These are phyloP conservation scores for Sula dactylatra DNA, from an alignment of 2,113 vertebrate species.

Conservation along the genomic window DNA sequence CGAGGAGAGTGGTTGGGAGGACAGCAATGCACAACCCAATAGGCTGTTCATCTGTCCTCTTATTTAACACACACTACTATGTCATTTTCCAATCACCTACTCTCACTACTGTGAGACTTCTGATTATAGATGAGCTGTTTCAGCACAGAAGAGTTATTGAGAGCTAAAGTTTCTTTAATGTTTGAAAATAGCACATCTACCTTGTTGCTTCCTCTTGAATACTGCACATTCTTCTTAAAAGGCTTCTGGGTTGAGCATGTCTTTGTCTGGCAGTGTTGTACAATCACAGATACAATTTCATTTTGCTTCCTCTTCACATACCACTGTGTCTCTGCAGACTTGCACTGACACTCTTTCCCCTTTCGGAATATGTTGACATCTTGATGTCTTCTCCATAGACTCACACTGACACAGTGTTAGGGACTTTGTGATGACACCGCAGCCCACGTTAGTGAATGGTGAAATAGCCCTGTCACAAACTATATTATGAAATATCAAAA, in stretches of 20 bases:
- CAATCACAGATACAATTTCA: background rate
- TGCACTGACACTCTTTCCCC: constrained; percentile 37
- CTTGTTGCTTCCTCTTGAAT: background rate
- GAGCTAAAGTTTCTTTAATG: background rate
- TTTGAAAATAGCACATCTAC: background rate
- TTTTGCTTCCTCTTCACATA: background rate
- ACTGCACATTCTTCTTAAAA: background rate
- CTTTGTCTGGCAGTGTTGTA: background rate
- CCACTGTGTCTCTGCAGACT: background rate
- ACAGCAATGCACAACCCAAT: no score
- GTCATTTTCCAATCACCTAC: background rate
- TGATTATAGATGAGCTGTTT: background rate
- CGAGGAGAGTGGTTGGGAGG: background rate
- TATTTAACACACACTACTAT: background rate
- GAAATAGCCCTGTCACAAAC: constrained; percentile 61
- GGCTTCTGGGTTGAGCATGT: background rate
- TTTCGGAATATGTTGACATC: constrained; percentile 28
- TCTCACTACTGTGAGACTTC: background rate
- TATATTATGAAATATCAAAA: constrained; percentile 17
- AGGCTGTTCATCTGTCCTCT: background rate
- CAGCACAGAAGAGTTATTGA: background rate
- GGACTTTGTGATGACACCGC: constrained; percentile 62
- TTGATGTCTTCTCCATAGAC: constrained; percentile 52
- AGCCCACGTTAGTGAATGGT: constrained; percentile 7
- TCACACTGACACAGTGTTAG: constrained; percentile 41